Conservation (phyloP, 2,113 vertebrate genomes). For the Vidua macroura region DNA sequence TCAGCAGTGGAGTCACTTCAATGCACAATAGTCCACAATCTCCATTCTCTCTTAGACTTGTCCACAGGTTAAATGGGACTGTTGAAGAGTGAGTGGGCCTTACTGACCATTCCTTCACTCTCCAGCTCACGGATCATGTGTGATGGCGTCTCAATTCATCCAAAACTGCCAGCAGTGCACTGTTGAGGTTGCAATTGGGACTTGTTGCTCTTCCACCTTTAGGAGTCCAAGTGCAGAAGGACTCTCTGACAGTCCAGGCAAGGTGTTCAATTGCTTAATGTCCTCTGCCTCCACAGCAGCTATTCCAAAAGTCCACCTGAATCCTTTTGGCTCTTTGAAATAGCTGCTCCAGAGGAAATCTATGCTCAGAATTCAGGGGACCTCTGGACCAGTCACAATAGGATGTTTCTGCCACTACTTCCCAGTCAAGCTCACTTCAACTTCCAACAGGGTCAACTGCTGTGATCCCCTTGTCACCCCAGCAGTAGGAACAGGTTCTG, state of each 20-base stretch:
- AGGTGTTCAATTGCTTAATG: not conserved
- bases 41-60: too few relatives aligned
- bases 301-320: not conserved
- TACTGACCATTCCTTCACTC: not conserved
- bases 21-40: too few relatives aligned
- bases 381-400: not conserved
- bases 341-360: not conserved
- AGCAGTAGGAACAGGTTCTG: not conserved
- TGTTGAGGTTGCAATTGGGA: not conserved
- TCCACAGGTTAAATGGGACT: not conserved
- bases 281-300: not conserved
- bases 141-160: not conserved
- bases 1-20: too few relatives aligned
- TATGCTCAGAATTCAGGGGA: not conserved
- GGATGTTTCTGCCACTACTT: not conserved
- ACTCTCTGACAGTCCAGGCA: not conserved
- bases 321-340: not conserved
- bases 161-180: not conserved
- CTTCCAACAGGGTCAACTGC: not conserved
- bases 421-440: not conserved
- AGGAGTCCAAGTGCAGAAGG: not conserved
- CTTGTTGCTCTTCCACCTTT: not conserved
- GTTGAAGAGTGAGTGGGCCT: not conserved
- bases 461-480: not conserved
- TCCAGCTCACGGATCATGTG: not conserved